Evolutionary conservation across 2,888 invertebrate species (phyloP).

Genomic region (Stegophylla sp.): DNA sequence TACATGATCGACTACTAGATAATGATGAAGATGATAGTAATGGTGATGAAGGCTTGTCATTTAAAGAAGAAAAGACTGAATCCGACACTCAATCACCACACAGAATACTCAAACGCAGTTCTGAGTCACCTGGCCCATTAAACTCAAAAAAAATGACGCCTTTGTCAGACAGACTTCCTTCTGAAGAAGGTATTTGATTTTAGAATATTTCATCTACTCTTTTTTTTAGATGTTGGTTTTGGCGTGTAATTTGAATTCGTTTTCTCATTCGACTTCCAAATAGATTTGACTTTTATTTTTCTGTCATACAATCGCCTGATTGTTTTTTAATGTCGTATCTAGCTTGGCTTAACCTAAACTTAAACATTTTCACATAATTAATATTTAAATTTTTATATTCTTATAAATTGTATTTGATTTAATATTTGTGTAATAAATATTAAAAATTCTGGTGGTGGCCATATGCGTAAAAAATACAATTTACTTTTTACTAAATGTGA

Average conservation of each 20-base stretch:
- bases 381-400: constrained; percentile 15
- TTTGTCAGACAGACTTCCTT: constrained; percentile 49
- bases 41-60: constrained; percentile 47
- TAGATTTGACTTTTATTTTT: constrained; percentile 38
- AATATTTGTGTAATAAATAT: constrained; percentile 47
- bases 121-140: constrained; percentile 62
- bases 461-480: constrained; percentile 23
- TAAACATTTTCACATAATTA: constrained; percentile 30
- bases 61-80: constrained; percentile 56
- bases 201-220: constrained; percentile 26
- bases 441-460: constrained; percentile 57
- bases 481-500: constrained; percentile 5
- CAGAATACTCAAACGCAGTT: constrained; percentile 62
- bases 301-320: constrained; percentile 47
- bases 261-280: constrained; percentile 52
- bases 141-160: constrained; percentile 60
- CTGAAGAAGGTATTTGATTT: constrained; percentile 58
- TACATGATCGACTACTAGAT: constrained; percentile 80
- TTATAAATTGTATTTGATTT: constrained; percentile 43
- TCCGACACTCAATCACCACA: constrained; percentile 47
- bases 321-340: constrained; percentile 52
- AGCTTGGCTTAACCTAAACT: constrained; percentile 57
- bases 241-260: constrained; percentile 53
- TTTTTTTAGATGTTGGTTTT: constrained; percentile 54
- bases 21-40: constrained; percentile 70